Conservation (phyloP, 2,888 invertebrate species). For the Calameuta pallipes region DNA sequence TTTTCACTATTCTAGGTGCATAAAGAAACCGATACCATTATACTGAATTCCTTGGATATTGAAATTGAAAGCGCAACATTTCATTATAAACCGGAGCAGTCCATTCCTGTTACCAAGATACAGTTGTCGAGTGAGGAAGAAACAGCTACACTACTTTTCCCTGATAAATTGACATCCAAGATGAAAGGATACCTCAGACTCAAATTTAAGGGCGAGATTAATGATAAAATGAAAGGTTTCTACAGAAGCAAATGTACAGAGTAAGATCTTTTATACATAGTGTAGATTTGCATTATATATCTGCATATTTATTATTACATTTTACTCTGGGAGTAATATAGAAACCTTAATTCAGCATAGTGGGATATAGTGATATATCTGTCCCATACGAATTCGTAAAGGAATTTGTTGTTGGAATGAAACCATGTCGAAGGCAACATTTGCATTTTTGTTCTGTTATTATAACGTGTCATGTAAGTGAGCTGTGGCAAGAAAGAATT, state of each 20-base stretch:
- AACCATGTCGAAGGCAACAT: slow-evolving; percentile 70
- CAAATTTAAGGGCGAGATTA: slow-evolving; percentile 86
- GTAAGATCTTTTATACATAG: slow-evolving; percentile 44
- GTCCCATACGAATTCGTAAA: slow-evolving; percentile 64
- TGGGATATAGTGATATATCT: slow-evolving; percentile 68
- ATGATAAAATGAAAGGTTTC: slow-evolving; percentile 95
- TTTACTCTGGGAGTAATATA: neutral
- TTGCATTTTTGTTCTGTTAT: slow-evolving; percentile 63
- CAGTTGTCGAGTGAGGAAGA: slow-evolving; percentile 72
- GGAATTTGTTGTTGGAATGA: slow-evolving; percentile 74
- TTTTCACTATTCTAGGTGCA: slow-evolving; percentile 31
- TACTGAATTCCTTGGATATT: slow-evolving; percentile 83
- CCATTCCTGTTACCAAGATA: slow-evolving; percentile 57
- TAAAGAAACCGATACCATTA: slow-evolving; percentile 72
- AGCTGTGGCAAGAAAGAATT: slow-evolving; percentile 67
- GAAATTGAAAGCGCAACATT: slow-evolving; percentile 74
- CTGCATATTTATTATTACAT: neutral
- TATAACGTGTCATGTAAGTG: slow-evolving; percentile 67
- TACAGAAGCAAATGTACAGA: slow-evolving; percentile 87
- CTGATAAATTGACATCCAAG: slow-evolving; percentile 67
- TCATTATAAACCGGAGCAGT: slow-evolving; percentile 67
- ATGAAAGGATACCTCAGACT: slow-evolving; percentile 71
- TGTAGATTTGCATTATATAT: neutral
- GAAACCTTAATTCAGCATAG: slow-evolving; percentile 18
- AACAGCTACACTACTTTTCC: slow-evolving; percentile 76